These are phyloP conservation scores for Piaya cayana DNA, from an alignment of 2,113 vertebrate species.

Conservation along the genomic window DNA sequence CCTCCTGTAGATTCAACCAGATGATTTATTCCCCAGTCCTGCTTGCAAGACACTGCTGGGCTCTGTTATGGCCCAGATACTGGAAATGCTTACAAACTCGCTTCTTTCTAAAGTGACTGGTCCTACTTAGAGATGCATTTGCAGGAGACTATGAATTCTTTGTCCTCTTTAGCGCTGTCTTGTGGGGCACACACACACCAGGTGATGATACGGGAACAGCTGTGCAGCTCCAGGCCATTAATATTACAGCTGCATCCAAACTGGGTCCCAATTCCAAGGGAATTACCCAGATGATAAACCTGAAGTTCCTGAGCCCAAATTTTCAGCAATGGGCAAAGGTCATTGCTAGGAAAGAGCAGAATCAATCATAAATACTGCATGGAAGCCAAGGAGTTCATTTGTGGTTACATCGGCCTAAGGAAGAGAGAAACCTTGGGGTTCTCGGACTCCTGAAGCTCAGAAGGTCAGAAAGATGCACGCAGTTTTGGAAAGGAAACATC, in stretches of 20 bases:
- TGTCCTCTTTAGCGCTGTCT: constrained; percentile 30
- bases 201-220: constrained; percentile 52
- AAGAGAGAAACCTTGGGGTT: not conserved
- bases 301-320: not conserved
- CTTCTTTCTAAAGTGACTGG: not conserved
- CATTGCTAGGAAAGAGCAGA: not conserved
- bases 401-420: not conserved
- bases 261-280: constrained; percentile 28
- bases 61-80: constrained; percentile 20
- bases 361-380: not conserved
- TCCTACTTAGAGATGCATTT: not conserved
- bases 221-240: constrained; percentile 54
- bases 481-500: not conserved
- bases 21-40: constrained; percentile 45
- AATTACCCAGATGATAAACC: not conserved
- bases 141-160: not conserved
- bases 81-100: not conserved
- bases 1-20: constrained; percentile 46
- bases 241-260: constrained; percentile 53
- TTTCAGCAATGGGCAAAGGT: not conserved
- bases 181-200: not conserved
- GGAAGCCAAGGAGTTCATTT: not conserved
- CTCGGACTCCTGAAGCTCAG: not conserved
- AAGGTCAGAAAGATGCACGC: not conserved
- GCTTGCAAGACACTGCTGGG: constrained; percentile 7